Evolutionary conservation across 2,888 invertebrate species (phyloP).

Genomic region (Orthonychiurus folsomi): DNA sequence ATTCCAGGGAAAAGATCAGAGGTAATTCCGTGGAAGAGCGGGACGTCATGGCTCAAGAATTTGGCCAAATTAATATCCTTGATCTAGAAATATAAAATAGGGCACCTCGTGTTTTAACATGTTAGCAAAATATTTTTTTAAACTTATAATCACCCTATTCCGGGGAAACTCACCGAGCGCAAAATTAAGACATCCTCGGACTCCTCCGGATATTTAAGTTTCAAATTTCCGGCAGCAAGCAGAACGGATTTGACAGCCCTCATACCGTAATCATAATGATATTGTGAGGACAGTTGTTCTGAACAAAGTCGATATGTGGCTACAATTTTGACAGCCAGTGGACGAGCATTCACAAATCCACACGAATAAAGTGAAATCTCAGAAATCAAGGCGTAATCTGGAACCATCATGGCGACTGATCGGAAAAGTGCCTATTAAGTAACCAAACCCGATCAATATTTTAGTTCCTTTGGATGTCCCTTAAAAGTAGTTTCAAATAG

Average conservation of each 20-base stretch:
- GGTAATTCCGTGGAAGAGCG: conserved; percentile 71
- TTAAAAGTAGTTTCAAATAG: conserved; percentile 4
- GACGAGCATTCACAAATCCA: conserved; percentile 77
- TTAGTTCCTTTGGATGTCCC: background rate
- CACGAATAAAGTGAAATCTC: conserved; percentile 91
- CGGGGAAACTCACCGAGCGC: conserved; percentile 50
- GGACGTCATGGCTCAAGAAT: conserved; percentile 80
- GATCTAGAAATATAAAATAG: conserved; percentile 47
- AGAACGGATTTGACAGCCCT: conserved; percentile 85
- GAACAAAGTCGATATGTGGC: conserved; percentile 89
- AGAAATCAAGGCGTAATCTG: conserved; percentile 91
- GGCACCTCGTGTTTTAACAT: background rate
- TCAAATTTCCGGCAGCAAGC: conserved; percentile 77
- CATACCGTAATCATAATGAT: conserved; percentile 92
- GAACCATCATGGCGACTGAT: conserved; percentile 95
- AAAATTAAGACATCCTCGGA: conserved; percentile 74
- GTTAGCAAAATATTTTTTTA: background rate
- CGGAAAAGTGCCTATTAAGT: conserved; percentile 87
- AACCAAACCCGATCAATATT: conserved; percentile 27
- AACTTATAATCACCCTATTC: too few relatives aligned
- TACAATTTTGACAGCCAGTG: conserved; percentile 79
- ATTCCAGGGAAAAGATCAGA: conserved; percentile 84
- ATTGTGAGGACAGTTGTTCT: conserved; percentile 85
- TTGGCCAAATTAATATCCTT: conserved; percentile 92
- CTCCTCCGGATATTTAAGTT: conserved; percentile 67